Base-by-base conservation (phyloP, 2,888 invertebrate genomes). In the Brassicogethes aeneus region DNA sequence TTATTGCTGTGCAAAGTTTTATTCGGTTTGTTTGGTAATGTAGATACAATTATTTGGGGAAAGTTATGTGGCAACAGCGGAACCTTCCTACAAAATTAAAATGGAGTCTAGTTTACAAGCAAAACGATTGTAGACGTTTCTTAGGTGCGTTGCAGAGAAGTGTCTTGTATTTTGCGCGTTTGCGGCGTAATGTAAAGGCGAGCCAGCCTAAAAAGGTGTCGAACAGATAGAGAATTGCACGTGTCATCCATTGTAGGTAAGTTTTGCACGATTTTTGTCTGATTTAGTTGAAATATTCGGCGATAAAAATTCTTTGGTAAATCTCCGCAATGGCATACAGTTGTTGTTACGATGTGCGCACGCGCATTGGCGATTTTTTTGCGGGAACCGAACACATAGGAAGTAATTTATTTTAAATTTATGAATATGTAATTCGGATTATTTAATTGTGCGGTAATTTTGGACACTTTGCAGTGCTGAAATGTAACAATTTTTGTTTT, bases 41-140 rank as follows among this genome's bases (percentile, higher is more conserved):
- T n/a, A n/a, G n/a, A n/a, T n/a, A n/a, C n/a, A n/a, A n/a, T n/a
- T n/a, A n/a, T n/a, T n/a, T n/a, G n/a, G n/a, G n/a, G n/a, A n/a
- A n/a, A n/a, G n/a, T n/a, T n/a, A n/a, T n/a, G n/a, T n/a, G n/a
- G n/a, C n/a, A n/a, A n/a, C n/a, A n/a, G n/a, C n/a, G n/a, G n/a
- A n/a, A n/a, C n/a, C n/a, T n/a, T n/a, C n/a, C 36, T 33, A 40
- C 10, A 32, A 51, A 49, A 56, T 57, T 54, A 57, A 57, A 57
- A 57, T 57, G 56, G 56, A 52, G 55, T 52, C 55, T 46, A 48
- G 50, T 53, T 59, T 55, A 56, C 54, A 50, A 55, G 51, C 55
- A 57, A 50, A 59, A 61, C 62, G 59, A 55, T 60, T 59, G 59
- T 57, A 61, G 60, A 58, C 58, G 58, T 59, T 56, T 50, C 49